Evolutionary conservation across 2,888 invertebrate genomes (phyloP).

Genomic region (Lasioglossum vierecki): DNA sequence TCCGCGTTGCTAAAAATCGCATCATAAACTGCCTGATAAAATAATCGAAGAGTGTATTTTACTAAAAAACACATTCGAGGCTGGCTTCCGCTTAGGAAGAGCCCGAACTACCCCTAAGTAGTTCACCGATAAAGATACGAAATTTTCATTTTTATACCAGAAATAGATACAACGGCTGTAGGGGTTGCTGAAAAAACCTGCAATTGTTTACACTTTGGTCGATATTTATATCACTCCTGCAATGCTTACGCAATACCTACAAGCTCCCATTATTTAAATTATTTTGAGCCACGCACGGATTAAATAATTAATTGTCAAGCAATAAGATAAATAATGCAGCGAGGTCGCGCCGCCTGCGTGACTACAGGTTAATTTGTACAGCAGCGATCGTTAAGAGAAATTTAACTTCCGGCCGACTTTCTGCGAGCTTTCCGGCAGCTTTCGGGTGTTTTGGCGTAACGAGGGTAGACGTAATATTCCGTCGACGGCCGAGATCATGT

Average conservation of each 20-base stretch:
- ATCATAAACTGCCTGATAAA: not conserved
- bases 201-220: no score
- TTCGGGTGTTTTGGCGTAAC: not conserved
- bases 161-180: not conserved
- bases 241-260: no score
- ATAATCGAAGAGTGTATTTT: not conserved
- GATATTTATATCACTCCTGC: not conserved
- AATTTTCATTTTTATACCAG: not conserved
- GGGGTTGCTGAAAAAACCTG: no score
- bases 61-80: not conserved
- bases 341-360: rapidly evolving
- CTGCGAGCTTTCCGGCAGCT: not conserved
- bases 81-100: not conserved
- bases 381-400: not conserved
- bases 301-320: not conserved
- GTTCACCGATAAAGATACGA: not conserved
- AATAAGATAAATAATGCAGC: not conserved
- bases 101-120: not conserved
- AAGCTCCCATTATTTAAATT: not conserved
- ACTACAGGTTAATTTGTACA: not conserved
- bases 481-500: not conserved
- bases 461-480: not conserved
- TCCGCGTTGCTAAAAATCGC: not conserved
- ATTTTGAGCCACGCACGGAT: not conserved
- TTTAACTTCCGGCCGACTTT: not conserved